Conservation (phyloP, 2,797 vertebrate species). For the Melanogrammus aeglefinus region DNA sequence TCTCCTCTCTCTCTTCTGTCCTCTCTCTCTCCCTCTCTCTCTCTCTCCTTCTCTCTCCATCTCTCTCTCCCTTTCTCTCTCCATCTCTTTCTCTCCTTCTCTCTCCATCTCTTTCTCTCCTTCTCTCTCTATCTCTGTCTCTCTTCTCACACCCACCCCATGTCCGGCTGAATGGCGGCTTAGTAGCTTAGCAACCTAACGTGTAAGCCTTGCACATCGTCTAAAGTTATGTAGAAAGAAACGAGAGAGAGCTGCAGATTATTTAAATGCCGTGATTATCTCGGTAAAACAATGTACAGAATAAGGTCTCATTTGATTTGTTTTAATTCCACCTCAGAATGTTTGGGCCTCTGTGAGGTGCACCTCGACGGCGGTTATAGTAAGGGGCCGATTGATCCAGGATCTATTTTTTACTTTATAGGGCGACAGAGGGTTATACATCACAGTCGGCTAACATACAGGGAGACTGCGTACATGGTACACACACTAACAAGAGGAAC, state of each 20-base stretch:
- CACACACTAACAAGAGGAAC: too few species aligned
- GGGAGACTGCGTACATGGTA: not conserved
- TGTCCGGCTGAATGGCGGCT: conserved; percentile 27
- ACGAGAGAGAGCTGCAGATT: not conserved
- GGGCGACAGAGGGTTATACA: not conserved
- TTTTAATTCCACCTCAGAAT: not conserved
- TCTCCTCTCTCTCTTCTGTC: too few species aligned
- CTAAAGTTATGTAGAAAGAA: conserved; percentile 16
- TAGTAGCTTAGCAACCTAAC: conserved; percentile 43
- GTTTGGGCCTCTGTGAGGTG: too few species aligned
- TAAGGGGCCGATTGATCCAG: not conserved
- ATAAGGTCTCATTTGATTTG: not conserved
- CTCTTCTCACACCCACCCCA: conserved; percentile 36
- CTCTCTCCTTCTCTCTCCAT: too few species aligned
- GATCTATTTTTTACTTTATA: not conserved
- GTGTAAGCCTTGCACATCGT: conserved; percentile 30
- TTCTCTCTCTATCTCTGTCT: conserved; percentile 14
- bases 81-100: not conserved
- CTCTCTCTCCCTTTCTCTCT: conserved; percentile 24
- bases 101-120: conserved; percentile 15
- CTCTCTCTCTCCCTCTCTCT: too few species aligned
- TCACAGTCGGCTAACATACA: not conserved
- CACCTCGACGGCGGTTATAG: not conserved
- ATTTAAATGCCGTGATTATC: not conserved
- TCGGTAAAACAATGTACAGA: not conserved